phyloP scores from a whole-genome alignment of 2,113 vertebrate genomes.

The Miniopterus natalensis region DNA sequence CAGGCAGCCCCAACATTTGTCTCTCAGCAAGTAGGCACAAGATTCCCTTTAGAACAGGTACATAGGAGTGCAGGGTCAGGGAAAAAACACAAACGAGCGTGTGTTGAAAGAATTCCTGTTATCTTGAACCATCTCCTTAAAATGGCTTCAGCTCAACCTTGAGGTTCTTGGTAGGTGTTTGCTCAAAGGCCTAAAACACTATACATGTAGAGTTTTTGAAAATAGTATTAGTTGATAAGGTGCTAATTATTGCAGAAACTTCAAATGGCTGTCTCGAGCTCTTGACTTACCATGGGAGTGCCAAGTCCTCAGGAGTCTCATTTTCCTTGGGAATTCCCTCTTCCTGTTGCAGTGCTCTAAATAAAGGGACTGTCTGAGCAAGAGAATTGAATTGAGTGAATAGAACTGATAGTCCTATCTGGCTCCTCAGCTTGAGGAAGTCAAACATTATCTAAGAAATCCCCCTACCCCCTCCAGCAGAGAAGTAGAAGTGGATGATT shows the following conservation, averaged over 20 bases:
- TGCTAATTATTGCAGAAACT: not conserved
- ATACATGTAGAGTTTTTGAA: not conserved
- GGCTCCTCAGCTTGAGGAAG: not conserved
- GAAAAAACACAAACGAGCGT: not conserved
- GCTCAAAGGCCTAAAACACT: not conserved
- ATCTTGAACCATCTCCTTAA: not conserved
- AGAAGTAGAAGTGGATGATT: not conserved
- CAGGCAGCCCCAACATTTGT: not conserved
- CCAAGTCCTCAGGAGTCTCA: not conserved
- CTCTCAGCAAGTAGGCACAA: not conserved
- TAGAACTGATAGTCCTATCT: not conserved
- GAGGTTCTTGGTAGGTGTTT: slow-evolving; percentile 18
- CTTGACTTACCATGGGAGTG: not conserved
- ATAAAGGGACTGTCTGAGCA: not conserved
- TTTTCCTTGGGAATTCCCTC: not conserved
- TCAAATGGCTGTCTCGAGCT: not conserved
- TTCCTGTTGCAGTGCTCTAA: slow-evolving; percentile 5
- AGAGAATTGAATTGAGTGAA: not conserved
- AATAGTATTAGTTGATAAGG: not conserved
- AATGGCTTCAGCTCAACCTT: not conserved
- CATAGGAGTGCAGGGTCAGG: not conserved
- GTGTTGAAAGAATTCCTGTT: not conserved
- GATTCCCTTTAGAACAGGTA: not conserved
- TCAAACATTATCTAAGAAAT: not conserved
- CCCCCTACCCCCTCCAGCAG: not conserved